Evolutionary conservation across 2,888 invertebrate species (phyloP).

Genomic region (Acutogordius australiensis): DNA sequence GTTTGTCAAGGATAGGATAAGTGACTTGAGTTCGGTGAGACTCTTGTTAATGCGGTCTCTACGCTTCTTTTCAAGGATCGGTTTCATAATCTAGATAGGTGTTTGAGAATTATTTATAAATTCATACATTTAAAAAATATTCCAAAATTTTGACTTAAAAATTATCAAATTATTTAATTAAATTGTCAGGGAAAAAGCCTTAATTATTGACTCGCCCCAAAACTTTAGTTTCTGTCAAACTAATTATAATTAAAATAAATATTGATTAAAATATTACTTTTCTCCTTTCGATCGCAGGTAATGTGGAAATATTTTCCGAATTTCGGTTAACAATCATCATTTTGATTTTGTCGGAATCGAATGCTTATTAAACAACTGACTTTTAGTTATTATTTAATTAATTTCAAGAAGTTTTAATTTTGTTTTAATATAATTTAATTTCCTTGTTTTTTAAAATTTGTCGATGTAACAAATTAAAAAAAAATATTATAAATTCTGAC

Average conservation of each 20-base stretch:
- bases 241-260: no score
- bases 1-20: neutral
- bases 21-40: neutral
- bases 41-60: slow-evolving; percentile 5
- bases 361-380: no score
- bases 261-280: no score
- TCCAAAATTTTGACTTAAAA: no score
- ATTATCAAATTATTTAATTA: neutral
- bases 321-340: neutral
- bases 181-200: neutral
- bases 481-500: no score
- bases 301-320: slow-evolving; percentile 14
- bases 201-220: neutral
- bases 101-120: neutral
- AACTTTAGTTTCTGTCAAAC: slow-evolving; percentile 6
- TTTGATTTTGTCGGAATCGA: no score
- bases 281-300: slow-evolving; percentile 15
- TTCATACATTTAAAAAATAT: no score
- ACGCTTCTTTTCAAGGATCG: slow-evolving; percentile 10
- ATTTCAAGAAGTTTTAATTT: no score
- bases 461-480: no score
- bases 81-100: slow-evolving; percentile 8
- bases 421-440: no score
- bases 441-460: no score
- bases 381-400: no score